A percentile compares a stretch with the other conserved stretches of the same genome.
Evolutionary conservation across 1,140 invertebrate genomes (phyloP).

Genomic region (Bombus confusus): DNA sequence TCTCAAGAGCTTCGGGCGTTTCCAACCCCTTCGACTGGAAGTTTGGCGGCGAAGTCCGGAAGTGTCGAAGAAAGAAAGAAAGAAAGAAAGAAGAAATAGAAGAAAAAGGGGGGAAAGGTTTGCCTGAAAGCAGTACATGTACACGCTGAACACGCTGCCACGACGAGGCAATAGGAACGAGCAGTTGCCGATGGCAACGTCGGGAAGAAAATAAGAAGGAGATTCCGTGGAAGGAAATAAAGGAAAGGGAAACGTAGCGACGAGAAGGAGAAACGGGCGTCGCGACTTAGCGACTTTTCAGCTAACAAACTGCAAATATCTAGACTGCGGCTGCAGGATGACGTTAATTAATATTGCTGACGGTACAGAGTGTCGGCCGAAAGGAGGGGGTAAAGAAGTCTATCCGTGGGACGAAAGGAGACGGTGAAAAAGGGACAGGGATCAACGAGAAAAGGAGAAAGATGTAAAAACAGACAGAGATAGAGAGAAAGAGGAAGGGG

Average conservation of each 20-base stretch:
- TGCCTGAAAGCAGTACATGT: not conserved
- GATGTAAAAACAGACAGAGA: not conserved
- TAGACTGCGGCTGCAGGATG: slow-evolving; percentile 69
- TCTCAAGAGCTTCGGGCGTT: slow-evolving; percentile 15
- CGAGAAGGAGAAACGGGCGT: slow-evolving; percentile 43
- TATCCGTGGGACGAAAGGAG: slow-evolving; percentile 16
- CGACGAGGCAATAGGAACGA: not conserved
- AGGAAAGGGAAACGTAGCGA: not conserved
- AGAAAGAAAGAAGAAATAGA: not conserved
- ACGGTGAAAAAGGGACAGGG: not conserved
- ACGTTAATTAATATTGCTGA: slow-evolving; percentile 75
- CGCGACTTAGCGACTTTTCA: slow-evolving; percentile 66
- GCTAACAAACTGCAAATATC: slow-evolving; percentile 74
- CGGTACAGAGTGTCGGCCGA: slow-evolving; percentile 62
- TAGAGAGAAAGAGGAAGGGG: not conserved
- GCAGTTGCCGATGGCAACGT: not conserved
- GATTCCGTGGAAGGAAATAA: not conserved
- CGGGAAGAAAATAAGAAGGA: slow-evolving; percentile 16
- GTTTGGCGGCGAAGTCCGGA: not conserved
- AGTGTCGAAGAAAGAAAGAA: not conserved
- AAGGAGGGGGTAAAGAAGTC: slow-evolving; percentile 53
- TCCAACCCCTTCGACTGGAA: not conserved
- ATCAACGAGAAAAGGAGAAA: not conserved
- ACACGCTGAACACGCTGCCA: not conserved
- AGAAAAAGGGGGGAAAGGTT: not conserved